Base-by-base conservation (phyloP, 2,113 vertebrate genomes). In the Orthonyx spaldingii region DNA sequence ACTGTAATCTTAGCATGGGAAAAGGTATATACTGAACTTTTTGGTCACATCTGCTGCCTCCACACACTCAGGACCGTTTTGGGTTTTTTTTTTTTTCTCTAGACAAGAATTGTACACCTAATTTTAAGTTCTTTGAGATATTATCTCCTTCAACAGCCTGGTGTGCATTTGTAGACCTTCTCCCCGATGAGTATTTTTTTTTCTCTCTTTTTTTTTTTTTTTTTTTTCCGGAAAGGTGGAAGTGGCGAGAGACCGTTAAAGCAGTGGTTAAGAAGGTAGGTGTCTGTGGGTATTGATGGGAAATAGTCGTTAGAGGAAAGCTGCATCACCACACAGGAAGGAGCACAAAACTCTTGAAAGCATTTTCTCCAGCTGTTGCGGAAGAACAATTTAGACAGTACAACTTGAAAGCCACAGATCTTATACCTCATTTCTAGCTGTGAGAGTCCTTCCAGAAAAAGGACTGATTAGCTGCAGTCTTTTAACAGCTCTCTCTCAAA, bases 201-300 rank as follows among this genome's bases (percentile, higher is more conserved):
- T 17, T 33, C 14, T 50, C 63, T 90, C 75, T 93, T 8, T 17
- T 20, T 3, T 11, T 49, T 23, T 22, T 14, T 24, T n/a, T 44
- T 66, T 71, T 93, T 77, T 95, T 95, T 97, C 56, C 42, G 47
- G 95, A 92, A 97, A 98, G 98, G 98, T 98, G 99, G 99, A 99
- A 99, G 99, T 98, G 99, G 99, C 98, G 70, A 98, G 96, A 96
- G 98, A 98, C 99, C 98, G 99, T 99, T 99, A 98, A 98, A 97
- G 85, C 97, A 52, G 98, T 98, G 99, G 99, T 99, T 99, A 92
- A 96, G 97, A 97, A 98, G 98, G 98, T 98, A 98, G 98, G 98
- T 98, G 97, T 98, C 88, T 99, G 99, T 97, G 99, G 99, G 98
- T 96, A 97, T 83, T 98, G 98, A 98, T 98, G 98, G 98, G 98